Conservation (phyloP, 1,140 invertebrate species). For the Nebria ingens region DNA sequence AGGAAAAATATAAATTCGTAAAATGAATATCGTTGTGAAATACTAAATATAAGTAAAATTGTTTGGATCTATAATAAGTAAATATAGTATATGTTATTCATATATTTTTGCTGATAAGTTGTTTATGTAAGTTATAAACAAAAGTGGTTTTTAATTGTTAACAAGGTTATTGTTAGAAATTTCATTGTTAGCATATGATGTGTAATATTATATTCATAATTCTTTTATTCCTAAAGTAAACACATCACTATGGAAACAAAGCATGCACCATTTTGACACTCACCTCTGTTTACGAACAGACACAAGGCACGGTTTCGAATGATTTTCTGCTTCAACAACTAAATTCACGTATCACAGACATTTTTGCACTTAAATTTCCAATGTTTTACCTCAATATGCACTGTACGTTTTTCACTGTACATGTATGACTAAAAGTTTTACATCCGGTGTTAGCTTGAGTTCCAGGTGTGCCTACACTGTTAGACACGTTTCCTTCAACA, state of each 20-base stretch:
- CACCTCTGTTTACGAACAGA: background rate
- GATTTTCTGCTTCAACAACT: background rate
- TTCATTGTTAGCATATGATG: background rate
- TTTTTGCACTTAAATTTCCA: background rate
- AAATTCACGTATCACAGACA: background rate
- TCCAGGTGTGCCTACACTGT: background rate
- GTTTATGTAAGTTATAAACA: too few species aligned
- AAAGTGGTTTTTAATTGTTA: background rate
- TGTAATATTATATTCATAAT: background rate
- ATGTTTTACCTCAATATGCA: background rate
- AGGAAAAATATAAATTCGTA: background rate
- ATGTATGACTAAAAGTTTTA: background rate
- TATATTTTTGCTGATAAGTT: too few species aligned
- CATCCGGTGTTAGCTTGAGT: background rate
- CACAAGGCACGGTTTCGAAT: background rate
- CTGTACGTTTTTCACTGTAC: background rate
- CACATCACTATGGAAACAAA: conserved; percentile 7
- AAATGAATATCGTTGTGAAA: background rate
- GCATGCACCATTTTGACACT: conserved; percentile 1
- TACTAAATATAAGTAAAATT: background rate
- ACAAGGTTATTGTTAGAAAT: background rate
- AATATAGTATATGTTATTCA: background rate
- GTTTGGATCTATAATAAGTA: background rate
- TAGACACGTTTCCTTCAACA: background rate
- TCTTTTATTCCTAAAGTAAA: background rate